A percentile compares a stretch with the other conserved stretches of the same genome.
phyloP scores from a whole-genome alignment of 1,140 invertebrate species.

The Babylonia areolata region DNA sequence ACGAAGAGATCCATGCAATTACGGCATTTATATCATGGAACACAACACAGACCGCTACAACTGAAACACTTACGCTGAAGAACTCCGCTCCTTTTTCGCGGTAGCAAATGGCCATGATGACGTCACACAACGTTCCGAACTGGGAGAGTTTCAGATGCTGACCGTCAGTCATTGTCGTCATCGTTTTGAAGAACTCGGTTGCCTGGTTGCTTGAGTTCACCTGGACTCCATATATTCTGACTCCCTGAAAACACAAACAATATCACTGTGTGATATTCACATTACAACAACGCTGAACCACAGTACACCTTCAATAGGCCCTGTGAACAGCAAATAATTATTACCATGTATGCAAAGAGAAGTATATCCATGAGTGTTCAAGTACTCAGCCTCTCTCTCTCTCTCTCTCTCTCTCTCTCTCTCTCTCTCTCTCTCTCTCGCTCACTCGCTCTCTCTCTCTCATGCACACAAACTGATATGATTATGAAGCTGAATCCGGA shows the following conservation, averaged over 20 bases:
- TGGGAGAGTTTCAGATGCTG: constrained; percentile 46
- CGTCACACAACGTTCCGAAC: constrained; percentile 54
- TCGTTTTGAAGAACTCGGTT: constrained; percentile 43
- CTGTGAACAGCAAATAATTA: too few relatives aligned
- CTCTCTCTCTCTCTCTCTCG: too few relatives aligned
- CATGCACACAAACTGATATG: too few relatives aligned
- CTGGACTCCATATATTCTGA: constrained; percentile 58
- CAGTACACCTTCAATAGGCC: too few relatives aligned
- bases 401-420: too few relatives aligned
- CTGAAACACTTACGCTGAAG: background rate
- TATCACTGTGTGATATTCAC: background rate
- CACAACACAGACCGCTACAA: background rate
- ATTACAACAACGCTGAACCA: too few relatives aligned
- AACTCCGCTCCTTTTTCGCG: constrained; percentile 37
- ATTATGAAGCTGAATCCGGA: too few relatives aligned
- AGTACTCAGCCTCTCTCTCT: too few relatives aligned
- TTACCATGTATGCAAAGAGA: too few relatives aligned
- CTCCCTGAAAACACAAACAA: constrained; percentile 41
- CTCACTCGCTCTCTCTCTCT: too few relatives aligned
- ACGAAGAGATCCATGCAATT: too few relatives aligned
- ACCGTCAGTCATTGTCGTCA: constrained; percentile 47
- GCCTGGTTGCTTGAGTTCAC: constrained; percentile 10
- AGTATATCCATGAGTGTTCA: too few relatives aligned
- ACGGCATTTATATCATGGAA: background rate
- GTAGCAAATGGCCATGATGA: constrained; percentile 65